A percentile compares a stretch with the other conserved stretches of the same genome.
Evolutionary conservation across 2,797 vertebrate genomes (phyloP).

Genomic region (Myotis findleyi): DNA sequence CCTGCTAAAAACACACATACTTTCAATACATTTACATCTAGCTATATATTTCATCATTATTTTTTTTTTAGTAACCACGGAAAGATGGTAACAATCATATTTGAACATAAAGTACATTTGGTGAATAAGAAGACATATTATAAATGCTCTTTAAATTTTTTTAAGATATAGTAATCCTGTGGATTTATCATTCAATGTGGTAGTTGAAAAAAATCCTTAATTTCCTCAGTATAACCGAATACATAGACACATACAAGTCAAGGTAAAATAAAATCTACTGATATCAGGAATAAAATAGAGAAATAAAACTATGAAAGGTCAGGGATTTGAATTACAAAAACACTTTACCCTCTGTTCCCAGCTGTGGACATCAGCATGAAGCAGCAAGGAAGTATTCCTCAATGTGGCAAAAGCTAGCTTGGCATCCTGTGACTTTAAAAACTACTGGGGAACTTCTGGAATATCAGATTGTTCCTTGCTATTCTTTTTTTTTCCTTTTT

Average conservation of each 20-base stretch:
- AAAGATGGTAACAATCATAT: background rate
- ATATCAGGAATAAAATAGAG: background rate
- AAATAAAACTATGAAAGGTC: background rate
- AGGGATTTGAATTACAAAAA: conserved; percentile 3
- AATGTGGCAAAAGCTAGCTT: background rate
- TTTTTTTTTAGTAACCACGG: background rate
- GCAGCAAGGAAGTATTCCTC: background rate
- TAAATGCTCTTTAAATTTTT: background rate
- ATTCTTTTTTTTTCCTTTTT: background rate
- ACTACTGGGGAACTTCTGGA: background rate
- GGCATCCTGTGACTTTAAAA: background rate
- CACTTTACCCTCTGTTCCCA: background rate
- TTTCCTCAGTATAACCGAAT: conserved; percentile 13
- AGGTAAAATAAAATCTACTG: conserved; percentile 33
- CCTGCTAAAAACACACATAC: background rate
- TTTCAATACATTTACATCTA: background rate
- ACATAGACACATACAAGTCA: background rate
- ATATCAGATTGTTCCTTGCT: background rate
- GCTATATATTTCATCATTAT: background rate
- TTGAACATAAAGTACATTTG: background rate
- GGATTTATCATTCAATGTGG: background rate
- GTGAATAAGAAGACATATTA: background rate
- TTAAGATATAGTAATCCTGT: conserved; percentile 16
- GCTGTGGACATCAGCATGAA: background rate
- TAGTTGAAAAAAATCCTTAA: background rate